Evolutionary conservation across 2,888 invertebrate genomes (phyloP), one percentile per base, ranked within the genome.

Genomic region (Boloria selene): DNA sequence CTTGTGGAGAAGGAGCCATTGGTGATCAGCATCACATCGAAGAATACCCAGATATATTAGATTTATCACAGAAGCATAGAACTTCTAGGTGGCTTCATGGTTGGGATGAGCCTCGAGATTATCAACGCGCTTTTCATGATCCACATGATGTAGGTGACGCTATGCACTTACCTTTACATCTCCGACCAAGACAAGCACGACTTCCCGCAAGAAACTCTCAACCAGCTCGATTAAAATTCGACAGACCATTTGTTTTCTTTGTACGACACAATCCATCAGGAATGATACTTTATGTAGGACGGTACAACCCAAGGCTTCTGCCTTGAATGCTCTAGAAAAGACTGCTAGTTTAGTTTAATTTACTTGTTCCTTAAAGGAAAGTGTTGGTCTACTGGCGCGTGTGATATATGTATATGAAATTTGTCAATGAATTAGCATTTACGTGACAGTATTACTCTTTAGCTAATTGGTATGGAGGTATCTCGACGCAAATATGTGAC

Each of bases 191-290:
- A 73, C 96, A 96, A 75, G 95, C 95, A 3, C 92, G 95, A 44
- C 85, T 95, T 14, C 95, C 95, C 0, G 95, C 96, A 59, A 93
- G 93, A 65, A 95, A 94, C 58, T 83, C 92, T 90, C 90, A 92
- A 71, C 83, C 91, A 66, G 96, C 96, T 5, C 93, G 97, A 79
- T 92, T 98, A 79, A 95, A 96, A 76, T 96, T 97, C 81, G 97
- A 98, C 77, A 93, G 97, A 79, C 97, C 97, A 0, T 98, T 98
- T 93, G 91, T 98, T 31, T 98, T 96, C 85, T 96, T 97, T 75
- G 96, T 97, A 14, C 93, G 97, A 79, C 97, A 98, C 85, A 97
- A 97, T 85, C 97, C 97, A 1, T 96, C 97, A n/a, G 97, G 97
- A 69, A 94, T 97, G 91, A 96, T 98, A 77, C 90, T 98, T 61